Base-by-base conservation (phyloP, 2,113 vertebrate genomes). In the Connochaetes taurinus region DNA sequence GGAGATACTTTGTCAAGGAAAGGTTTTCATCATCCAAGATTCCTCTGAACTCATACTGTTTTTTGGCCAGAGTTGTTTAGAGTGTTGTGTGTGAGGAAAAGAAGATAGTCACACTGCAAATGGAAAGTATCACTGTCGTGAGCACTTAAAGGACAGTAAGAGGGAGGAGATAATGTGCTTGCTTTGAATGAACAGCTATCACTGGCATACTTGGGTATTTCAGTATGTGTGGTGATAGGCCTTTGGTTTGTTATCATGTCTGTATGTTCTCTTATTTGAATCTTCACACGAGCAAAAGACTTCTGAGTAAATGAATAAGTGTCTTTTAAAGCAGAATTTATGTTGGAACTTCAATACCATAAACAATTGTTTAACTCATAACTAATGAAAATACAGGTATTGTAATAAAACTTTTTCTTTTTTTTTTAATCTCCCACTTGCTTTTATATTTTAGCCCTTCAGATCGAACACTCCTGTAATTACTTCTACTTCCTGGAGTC, bases 1-100 rank as follows among this genome's bases (percentile, higher is more conserved):
- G 19, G 83, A 96, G 11, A 29, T 67, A 64, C 57, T 98, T 97
- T 98, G 29, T 1, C 78, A 87, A 96, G 33, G 71, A 98, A 98
- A 98, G 52, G 10, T 94, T 58, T 95, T 97, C 78, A 45, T 97
- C 97, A 97, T 90, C 43, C 40, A 94, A 89, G 43, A 71, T 27
- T 95, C 55, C 43, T 96, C 4, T 97, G 90, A 97, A 45, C 47
- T 96, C 96, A 50, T 80, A 67, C 0, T 4, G 87, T 71, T 88
- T 94, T 95, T 97, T 93, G 92, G 62, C 55, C 4, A 57, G 83
- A 98, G 95, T 76, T 76, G 95, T 17, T 95, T 84, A 90, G 40
- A 55, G 94, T 47, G 81, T 96, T 94, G 94, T 94, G 1, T 55
- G 57, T 16, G 71, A 45, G 2, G 43, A 60, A 97, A 15, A 93